These are phyloP conservation scores for Macrosiphum euphorbiae DNA, from an alignment of 2,888 invertebrate genomes.

Conservation along the genomic window DNA sequence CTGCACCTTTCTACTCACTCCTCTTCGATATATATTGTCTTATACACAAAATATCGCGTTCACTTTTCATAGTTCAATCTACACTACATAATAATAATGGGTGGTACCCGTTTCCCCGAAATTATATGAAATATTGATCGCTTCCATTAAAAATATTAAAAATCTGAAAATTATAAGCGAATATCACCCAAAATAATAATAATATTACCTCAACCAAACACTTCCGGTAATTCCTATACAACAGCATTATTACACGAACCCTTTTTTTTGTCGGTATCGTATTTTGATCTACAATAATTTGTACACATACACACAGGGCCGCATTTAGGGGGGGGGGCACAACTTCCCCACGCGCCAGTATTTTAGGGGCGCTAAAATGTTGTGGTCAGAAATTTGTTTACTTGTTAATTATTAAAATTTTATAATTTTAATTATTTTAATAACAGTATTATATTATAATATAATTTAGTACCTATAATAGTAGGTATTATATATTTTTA, in stretches of 20 bases:
- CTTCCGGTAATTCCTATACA: neutral
- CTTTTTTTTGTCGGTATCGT: neutral
- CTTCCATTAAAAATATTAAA: neutral
- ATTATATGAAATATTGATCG: neutral
- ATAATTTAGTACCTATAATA: too few species aligned
- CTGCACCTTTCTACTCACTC: neutral
- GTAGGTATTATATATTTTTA: too few species aligned
- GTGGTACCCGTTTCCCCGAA: neutral
- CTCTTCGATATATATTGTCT: neutral
- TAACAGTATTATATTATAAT: too few species aligned
- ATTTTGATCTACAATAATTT: neutral
- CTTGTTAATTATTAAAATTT: too few species aligned
- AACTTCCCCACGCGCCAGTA: too few species aligned
- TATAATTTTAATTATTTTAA: too few species aligned
- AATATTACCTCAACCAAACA: neutral
- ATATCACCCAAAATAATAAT: neutral
- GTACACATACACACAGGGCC: too few species aligned
- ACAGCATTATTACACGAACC: neutral
- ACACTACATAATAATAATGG: neutral
- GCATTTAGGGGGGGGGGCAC: too few species aligned
- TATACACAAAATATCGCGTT: neutral
- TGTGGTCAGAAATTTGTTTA: too few species aligned
- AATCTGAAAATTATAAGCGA: neutral
- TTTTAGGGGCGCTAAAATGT: too few species aligned
- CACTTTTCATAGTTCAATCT: neutral